A percentile compares a stretch with the other conserved stretches of the same genome.
Evolutionary conservation across 2,113 vertebrate species (phyloP).

Genomic region (Oxyruncus cristatus): DNA sequence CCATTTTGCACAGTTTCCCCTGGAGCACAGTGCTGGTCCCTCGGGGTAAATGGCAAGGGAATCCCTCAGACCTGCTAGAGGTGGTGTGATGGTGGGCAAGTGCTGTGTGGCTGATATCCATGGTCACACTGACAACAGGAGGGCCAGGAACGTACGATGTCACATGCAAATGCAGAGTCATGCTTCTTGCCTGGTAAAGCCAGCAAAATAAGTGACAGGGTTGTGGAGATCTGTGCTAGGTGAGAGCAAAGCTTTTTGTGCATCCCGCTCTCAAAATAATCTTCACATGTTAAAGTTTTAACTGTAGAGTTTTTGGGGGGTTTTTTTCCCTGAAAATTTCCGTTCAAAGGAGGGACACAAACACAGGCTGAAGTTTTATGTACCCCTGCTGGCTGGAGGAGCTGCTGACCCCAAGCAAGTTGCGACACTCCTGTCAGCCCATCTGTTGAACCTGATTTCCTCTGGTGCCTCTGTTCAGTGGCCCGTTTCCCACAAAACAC

Average conservation of each 20-base stretch:
- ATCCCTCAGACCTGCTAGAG: background rate
- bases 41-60: background rate
- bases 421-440: background rate
- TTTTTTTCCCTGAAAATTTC: background rate
- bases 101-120: background rate
- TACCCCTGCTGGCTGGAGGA: background rate
- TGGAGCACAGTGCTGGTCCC: background rate
- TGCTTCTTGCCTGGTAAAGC: background rate
- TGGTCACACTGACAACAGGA: accelerated
- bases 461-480: background rate
- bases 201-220: background rate
- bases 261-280: background rate
- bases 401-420: background rate
- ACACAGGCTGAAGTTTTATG: background rate
- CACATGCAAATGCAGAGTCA: background rate
- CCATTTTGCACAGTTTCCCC: background rate
- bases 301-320: background rate
- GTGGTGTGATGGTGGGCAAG: background rate
- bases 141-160: accelerated
- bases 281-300: background rate
- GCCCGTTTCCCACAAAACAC: background rate
- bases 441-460: background rate
- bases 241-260: background rate
- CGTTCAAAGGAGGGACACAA: background rate
- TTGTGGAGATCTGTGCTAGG: background rate